phyloP scores from a whole-genome alignment of 2,888 invertebrate species.

The Lasioglossum zephyrum region DNA sequence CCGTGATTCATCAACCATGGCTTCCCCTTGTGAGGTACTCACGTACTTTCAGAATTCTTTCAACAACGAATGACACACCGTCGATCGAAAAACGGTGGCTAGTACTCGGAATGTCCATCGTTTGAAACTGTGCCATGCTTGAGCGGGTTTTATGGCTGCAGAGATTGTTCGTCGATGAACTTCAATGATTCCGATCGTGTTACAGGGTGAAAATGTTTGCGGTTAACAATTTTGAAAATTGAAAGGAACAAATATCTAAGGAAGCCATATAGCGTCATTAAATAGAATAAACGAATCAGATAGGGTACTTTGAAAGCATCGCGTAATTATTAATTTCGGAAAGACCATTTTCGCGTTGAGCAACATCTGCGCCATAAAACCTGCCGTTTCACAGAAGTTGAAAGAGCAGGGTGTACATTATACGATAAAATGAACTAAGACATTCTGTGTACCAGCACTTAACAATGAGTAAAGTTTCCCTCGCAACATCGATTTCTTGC shows the following conservation, averaged over 20 bases:
- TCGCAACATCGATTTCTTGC: neutral
- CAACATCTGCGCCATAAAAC: slow-evolving; percentile 2
- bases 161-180: neutral
- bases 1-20: too few species aligned
- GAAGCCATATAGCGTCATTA: neutral
- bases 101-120: neutral
- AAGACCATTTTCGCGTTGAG: neutral
- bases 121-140: neutral
- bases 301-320: neutral
- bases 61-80: neutral
- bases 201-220: neutral
- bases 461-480: slow-evolving; percentile 6
- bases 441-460: slow-evolving; percentile 9
- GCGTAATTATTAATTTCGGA: neutral
- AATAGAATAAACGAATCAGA: neutral
- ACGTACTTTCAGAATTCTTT: neutral
- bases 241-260: neutral
- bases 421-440: neutral
- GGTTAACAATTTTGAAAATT: neutral
- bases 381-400: neutral
- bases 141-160: neutral
- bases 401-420: neutral
- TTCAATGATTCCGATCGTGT: neutral
- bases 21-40: neutral
- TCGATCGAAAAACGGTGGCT: neutral